Percentiles rank a stretch among this genome's conserved stretches.
phyloP scores from a whole-genome alignment of 2,113 vertebrate species.

The Camarhynchus parvulus region DNA sequence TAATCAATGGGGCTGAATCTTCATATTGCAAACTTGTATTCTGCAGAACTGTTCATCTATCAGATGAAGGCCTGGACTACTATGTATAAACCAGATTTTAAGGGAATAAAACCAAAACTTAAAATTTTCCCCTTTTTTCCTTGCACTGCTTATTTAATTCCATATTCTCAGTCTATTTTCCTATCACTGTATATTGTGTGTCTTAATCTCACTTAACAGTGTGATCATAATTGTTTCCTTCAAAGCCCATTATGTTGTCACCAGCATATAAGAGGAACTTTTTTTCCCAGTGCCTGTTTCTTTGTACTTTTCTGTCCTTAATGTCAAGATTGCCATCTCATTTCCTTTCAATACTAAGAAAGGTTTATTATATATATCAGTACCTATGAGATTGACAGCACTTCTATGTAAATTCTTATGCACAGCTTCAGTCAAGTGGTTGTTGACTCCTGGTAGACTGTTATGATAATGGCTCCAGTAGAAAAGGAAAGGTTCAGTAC shows the following conservation, averaged over 20 bases:
- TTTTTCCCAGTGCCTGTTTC: neutral
- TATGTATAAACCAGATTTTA: neutral
- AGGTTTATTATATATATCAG: neutral
- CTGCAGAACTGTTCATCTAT: neutral
- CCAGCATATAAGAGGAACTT: neutral
- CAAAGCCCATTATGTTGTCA: neutral
- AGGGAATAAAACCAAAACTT: neutral
- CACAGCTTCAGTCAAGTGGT: neutral
- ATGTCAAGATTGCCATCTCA: neutral
- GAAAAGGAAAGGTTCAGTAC: neutral
- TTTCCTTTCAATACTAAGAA: neutral
- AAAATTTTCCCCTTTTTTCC: neutral
- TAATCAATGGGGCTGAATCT: neutral
- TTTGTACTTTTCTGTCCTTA: neutral
- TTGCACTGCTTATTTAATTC: neutral
- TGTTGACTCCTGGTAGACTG: neutral
- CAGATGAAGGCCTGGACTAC: neutral
- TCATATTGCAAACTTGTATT: neutral
- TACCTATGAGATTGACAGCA: neutral
- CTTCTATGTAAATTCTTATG: neutral
- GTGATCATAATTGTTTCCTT: neutral
- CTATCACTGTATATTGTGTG: neutral
- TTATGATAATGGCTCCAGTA: neutral
- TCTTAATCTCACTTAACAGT: neutral
- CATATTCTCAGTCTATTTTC: neutral